Conservation (phyloP, 2,888 invertebrate genomes). For the Epinotia nisella region DNA sequence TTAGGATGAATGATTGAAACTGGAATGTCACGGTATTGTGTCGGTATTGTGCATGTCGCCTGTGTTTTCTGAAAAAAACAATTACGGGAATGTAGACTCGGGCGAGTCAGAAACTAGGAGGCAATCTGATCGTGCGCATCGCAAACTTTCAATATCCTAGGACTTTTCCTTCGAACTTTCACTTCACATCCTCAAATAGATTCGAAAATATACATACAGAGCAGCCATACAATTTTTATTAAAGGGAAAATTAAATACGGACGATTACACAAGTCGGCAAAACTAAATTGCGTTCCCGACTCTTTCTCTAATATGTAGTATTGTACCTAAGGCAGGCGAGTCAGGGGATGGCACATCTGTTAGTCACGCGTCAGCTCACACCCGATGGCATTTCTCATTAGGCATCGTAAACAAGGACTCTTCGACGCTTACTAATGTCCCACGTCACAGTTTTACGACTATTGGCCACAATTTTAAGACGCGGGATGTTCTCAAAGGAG, state of each 20-base stretch:
- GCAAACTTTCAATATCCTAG: conserved; percentile 60
- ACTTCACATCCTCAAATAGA: conserved; percentile 53
- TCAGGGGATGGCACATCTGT: conserved; percentile 61
- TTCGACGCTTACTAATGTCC: conserved; percentile 76
- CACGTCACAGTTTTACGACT: conserved; percentile 73
- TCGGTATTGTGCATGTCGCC: not conserved
- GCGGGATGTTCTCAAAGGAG: conserved; percentile 57
- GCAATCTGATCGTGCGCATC: conserved; percentile 68
- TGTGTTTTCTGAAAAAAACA: not conserved
- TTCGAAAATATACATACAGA: conserved; percentile 46
- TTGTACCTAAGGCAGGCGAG: conserved; percentile 50
- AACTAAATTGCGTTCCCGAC: conserved; percentile 56
- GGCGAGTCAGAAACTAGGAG: conserved; percentile 55
- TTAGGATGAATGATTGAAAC: not conserved
- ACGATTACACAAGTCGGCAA: conserved; percentile 48
- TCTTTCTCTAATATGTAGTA: conserved; percentile 53
- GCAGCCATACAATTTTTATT: not conserved
- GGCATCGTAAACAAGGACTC: conserved; percentile 76
- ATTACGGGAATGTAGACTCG: conserved; percentile 41
- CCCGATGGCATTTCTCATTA: conserved; percentile 75
- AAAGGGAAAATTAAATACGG: conserved; percentile 40
- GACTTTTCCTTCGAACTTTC: conserved; percentile 65
- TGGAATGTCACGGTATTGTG: not conserved
- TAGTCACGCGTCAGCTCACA: conserved; percentile 68
- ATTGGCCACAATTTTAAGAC: conserved; percentile 67